phyloP scores from a whole-genome alignment of 2,113 vertebrate genomes.

The Mus pahari region DNA sequence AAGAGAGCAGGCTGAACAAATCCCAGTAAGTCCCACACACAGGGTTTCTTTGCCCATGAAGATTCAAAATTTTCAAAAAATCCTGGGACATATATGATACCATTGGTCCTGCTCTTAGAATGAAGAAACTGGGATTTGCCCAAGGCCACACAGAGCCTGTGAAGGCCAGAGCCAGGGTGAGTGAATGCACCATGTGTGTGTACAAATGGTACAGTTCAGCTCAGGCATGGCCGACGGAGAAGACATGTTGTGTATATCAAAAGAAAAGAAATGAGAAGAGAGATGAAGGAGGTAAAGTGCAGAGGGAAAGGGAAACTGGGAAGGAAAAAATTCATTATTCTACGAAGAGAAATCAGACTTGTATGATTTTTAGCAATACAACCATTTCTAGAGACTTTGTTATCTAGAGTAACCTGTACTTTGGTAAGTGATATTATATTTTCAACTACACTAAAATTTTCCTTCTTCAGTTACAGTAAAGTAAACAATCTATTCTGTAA shows the following conservation, averaged over 20 bases:
- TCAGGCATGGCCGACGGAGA: not conserved
- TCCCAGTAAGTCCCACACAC: conserved; percentile 2
- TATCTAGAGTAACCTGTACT: not conserved
- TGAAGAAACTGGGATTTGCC: conserved; percentile 24
- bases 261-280: not conserved
- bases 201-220: not conserved
- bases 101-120: not conserved
- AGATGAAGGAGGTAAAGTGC: not conserved
- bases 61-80: not conserved
- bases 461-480: not conserved
- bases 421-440: conserved; percentile 39
- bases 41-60: conserved; percentile 1
- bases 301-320: not conserved
- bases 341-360: not conserved
- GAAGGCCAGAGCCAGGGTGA: not conserved
- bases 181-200: not conserved
- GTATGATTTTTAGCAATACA: not conserved
- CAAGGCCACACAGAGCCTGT: not conserved
- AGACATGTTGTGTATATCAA: not conserved
- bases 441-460: conserved; percentile 49
- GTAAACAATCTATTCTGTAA: not conserved
- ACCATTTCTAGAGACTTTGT: not conserved
- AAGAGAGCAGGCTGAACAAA: conserved; percentile 13
- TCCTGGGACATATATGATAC: not conserved
- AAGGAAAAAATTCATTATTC: not conserved